phyloP scores from a whole-genome alignment of 2,113 vertebrate species.

The Otocyon megalotis region DNA sequence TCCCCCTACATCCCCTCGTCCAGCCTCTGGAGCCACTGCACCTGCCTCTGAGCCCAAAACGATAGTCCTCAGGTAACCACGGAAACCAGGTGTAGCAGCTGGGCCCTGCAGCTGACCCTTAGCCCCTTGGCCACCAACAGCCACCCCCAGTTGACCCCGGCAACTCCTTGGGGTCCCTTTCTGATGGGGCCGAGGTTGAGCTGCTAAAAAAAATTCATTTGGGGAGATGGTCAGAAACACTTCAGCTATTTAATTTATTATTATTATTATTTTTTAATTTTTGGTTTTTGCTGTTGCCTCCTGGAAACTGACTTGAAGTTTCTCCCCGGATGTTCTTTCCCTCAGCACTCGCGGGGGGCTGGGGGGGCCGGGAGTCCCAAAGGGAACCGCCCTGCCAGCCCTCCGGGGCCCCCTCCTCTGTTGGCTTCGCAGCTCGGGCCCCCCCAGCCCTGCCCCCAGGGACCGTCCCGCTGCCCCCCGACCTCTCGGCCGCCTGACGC shows the following conservation, averaged over 20 bases:
- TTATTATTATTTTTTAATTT: slow-evolving; percentile 39
- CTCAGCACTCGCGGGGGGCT: background rate
- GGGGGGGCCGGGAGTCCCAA: background rate
- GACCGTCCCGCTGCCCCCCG: background rate
- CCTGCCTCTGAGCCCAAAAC: slow-evolving; percentile 75
- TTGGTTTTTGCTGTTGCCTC: slow-evolving; percentile 68
- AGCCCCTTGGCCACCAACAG: background rate
- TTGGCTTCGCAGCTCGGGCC: background rate
- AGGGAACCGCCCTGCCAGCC: fast-evolving
- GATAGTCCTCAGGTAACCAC: slow-evolving; percentile 73
- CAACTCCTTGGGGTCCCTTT: background rate
- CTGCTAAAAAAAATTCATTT: background rate
- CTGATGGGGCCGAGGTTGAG: background rate
- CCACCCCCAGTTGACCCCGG: background rate
- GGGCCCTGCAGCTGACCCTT: background rate
- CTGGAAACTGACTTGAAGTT: slow-evolving; percentile 83
- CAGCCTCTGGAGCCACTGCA: slow-evolving; percentile 30
- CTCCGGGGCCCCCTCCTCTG: background rate
- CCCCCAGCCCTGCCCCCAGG: background rate
- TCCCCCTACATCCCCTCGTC: background rate
- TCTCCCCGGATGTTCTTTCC: slow-evolving; percentile 41
- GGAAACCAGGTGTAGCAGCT: slow-evolving; percentile 57
- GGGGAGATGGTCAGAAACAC: slow-evolving; percentile 5
- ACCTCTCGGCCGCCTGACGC: background rate
- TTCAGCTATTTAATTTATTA: slow-evolving; percentile 59